phyloP scores from a whole-genome alignment of 2,797 vertebrate species.

The Syngnathus acus region DNA sequence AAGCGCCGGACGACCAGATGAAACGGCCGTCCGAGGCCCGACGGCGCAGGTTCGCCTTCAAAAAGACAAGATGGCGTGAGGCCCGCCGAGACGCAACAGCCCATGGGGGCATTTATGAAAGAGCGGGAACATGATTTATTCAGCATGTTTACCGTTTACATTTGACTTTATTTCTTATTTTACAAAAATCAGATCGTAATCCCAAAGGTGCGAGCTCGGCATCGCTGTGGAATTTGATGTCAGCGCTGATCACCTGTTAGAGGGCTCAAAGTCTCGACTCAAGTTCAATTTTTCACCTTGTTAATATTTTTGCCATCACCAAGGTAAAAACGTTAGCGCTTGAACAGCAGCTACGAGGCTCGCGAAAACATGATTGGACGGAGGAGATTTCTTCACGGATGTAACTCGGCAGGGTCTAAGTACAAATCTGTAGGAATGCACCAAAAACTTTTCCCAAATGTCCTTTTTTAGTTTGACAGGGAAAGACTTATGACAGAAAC shows the following conservation, averaged over 20 bases:
- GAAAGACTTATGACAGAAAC: too few relatives aligned
- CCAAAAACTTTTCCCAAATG: too few relatives aligned
- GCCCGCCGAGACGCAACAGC: conserved; percentile 53
- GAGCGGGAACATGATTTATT: conserved; percentile 69
- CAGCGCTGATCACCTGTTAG: conserved; percentile 50
- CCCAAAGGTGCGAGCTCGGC: conserved; percentile 41
- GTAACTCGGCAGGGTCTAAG: neutral
- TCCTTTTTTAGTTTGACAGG: too few relatives aligned
- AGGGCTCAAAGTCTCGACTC: conserved; percentile 43
- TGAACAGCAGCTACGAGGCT: neutral
- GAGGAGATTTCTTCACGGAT: neutral
- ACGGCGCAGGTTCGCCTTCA: conserved; percentile 65
- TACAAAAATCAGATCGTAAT: conserved; percentile 34
- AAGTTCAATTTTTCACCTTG: conserved; percentile 12
- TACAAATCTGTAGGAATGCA: too few relatives aligned
- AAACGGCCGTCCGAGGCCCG: conserved; percentile 66
- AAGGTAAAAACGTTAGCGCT: neutral
- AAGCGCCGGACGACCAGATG: conserved; percentile 63
- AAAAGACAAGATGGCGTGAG: conserved; percentile 60
- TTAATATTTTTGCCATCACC: conserved; percentile 21
- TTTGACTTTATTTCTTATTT: conserved; percentile 55
- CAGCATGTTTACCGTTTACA: conserved; percentile 71
- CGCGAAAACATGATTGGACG: neutral
- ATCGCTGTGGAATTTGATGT: conserved; percentile 48
- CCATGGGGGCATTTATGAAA: conserved; percentile 58